These are phyloP conservation scores for Stenolophus ochropezus DNA, from an alignment of 2,888 invertebrate genomes.

Conservation along the genomic window DNA sequence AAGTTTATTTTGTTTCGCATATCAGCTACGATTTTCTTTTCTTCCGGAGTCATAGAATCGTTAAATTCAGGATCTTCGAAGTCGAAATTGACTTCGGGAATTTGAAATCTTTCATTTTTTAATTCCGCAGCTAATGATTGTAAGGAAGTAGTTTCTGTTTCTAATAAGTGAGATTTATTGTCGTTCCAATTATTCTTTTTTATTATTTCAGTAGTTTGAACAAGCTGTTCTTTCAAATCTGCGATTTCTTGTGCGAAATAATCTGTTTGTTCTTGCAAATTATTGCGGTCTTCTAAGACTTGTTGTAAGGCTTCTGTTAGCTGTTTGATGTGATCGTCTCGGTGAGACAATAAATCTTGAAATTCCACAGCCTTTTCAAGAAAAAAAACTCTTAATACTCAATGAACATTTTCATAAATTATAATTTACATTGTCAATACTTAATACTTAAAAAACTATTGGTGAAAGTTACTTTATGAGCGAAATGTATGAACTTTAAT, in stretches of 20 bases:
- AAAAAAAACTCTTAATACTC: slow-evolving; percentile 12
- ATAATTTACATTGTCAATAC: too few species aligned
- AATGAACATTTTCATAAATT: too few species aligned
- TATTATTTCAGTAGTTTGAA: slow-evolving; percentile 72
- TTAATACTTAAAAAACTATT: too few species aligned
- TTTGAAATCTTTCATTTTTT: slow-evolving; percentile 3
- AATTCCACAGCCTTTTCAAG: slow-evolving; percentile 82
- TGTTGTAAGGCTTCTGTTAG: slow-evolving; percentile 83
- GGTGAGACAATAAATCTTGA: slow-evolving; percentile 80
- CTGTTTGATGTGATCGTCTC: slow-evolving; percentile 83
- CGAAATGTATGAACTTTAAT: too few species aligned
- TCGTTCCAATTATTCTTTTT: slow-evolving; percentile 67
- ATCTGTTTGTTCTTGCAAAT: slow-evolving; percentile 78
- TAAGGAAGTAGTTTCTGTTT: slow-evolving; percentile 31
- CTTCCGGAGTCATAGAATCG: slow-evolving; percentile 50
- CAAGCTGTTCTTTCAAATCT: slow-evolving; percentile 73
- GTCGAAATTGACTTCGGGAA: slow-evolving; percentile 46
- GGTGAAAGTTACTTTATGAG: too few species aligned
- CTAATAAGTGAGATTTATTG: slow-evolving; percentile 5
- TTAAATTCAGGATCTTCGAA: slow-evolving; percentile 51
- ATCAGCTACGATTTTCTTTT: slow-evolving; percentile 47
- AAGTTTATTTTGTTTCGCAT: slow-evolving; percentile 63
- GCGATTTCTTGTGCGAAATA: slow-evolving; percentile 78
- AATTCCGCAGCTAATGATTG: slow-evolving; percentile 9
- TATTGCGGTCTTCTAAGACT: slow-evolving; percentile 78